A percentile compares a stretch with the other conserved stretches of the same genome.
Conservation (phyloP, 2,888 invertebrate species). For the Meliscaeva auricollis region DNA sequence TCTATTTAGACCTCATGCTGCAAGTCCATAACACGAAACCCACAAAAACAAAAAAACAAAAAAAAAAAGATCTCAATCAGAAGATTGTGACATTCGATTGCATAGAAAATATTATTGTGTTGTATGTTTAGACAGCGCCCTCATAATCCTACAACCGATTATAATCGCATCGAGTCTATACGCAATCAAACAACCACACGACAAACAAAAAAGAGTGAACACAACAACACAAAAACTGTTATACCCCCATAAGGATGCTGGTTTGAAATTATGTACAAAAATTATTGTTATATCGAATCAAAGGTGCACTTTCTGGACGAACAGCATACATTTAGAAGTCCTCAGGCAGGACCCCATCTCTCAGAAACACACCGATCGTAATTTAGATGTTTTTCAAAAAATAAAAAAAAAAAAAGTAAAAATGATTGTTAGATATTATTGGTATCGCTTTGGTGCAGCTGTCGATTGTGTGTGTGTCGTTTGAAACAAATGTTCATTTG, state of each 20-base stretch:
- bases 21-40: not conserved
- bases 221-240: constrained; percentile 22
- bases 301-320: constrained; percentile 44
- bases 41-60: constrained; percentile 22
- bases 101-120: constrained; percentile 7
- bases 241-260: constrained; percentile 65
- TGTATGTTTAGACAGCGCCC: constrained; percentile 68
- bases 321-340: not conserved
- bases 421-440: constrained; percentile 62
- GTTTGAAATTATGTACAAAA: constrained; percentile 12
- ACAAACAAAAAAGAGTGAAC: not conserved
- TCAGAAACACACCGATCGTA: constrained; percentile 51
- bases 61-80: constrained; percentile 56
- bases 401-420: not conserved
- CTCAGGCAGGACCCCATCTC: constrained; percentile 35
- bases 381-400: constrained; percentile 50
- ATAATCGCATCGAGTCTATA: constrained; percentile 43
- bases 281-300: constrained; percentile 27
- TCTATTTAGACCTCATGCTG: constrained; percentile 38
- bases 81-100: constrained; percentile 57
- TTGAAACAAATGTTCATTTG: constrained; percentile 60
- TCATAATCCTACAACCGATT: constrained; percentile 68
- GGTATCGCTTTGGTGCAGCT: constrained; percentile 54
- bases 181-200: constrained; percentile 49
- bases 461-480: constrained; percentile 53